phyloP scores from a whole-genome alignment of 2,797 vertebrate species.

The Rhabdomys pumilio region DNA sequence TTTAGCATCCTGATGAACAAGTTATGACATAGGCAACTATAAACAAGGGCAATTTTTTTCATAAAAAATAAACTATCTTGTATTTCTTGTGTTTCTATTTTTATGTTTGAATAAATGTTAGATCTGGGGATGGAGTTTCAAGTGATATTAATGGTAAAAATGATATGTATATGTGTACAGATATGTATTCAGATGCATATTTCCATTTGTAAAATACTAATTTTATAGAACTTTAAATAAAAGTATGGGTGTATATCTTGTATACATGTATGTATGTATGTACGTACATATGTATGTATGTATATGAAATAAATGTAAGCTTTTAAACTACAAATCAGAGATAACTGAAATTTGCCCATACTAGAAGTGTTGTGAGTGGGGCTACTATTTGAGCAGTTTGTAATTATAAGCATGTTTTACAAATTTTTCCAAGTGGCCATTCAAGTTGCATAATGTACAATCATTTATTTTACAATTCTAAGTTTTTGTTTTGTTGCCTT shows the following conservation, averaged over 20 bases:
- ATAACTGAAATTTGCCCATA: background rate
- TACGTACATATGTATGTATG: too few species aligned
- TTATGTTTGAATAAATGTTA: background rate
- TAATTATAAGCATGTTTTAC: background rate
- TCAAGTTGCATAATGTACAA: background rate
- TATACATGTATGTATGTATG: background rate
- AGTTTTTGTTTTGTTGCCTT: background rate
- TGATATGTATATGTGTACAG: background rate
- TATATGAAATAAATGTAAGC: background rate
- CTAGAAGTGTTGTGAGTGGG: background rate
- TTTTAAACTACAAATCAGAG: background rate
- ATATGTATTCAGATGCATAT: background rate
- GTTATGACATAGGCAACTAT: background rate
- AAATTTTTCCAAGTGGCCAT: background rate
- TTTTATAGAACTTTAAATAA: background rate
- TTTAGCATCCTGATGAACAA: background rate
- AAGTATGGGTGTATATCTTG: background rate
- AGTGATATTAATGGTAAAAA: background rate
- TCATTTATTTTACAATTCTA: background rate
- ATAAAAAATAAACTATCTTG: background rate
- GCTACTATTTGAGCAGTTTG: background rate
- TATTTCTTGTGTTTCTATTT: background rate
- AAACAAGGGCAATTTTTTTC: background rate
- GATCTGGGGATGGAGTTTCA: background rate
- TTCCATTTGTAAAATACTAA: background rate